Evolutionary conservation across 2,888 invertebrate species (phyloP).

Genomic region (Tillus elongatus): DNA sequence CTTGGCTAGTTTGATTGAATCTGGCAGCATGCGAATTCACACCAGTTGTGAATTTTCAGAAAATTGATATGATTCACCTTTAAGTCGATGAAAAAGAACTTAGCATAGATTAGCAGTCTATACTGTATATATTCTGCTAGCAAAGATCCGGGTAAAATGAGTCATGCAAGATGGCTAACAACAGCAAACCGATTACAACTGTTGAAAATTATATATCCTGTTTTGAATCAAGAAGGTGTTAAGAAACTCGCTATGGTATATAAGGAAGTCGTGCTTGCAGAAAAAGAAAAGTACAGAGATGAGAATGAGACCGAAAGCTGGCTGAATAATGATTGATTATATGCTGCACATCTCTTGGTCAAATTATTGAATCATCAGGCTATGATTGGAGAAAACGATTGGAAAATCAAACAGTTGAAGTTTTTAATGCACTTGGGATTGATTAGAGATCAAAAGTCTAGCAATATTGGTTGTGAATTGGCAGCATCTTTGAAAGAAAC

Average conservation of each 20-base stretch:
- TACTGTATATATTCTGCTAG: too few relatives aligned
- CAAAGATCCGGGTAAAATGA: too few relatives aligned
- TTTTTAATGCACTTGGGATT: constrained; percentile 57
- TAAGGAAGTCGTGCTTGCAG: constrained; percentile 51
- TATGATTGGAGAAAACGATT: constrained; percentile 48
- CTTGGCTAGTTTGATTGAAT: too few relatives aligned
- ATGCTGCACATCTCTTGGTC: constrained; percentile 52
- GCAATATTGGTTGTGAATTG: constrained; percentile 50
- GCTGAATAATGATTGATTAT: constrained; percentile 60
- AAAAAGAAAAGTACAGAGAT: constrained; percentile 41
- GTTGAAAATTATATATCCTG: too few relatives aligned
- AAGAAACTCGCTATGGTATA: constrained; percentile 55
- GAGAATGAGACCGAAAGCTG: constrained; percentile 43
- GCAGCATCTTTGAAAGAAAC: constrained; percentile 57
- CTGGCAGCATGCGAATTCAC: too few relatives aligned
- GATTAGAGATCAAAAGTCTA: constrained; percentile 49
- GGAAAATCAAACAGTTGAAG: constrained; percentile 57
- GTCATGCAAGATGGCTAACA: too few relatives aligned
- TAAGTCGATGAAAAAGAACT: too few relatives aligned
- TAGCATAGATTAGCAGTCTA: too few relatives aligned
- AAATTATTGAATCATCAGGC: constrained; percentile 39
- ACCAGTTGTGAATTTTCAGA: too few relatives aligned
- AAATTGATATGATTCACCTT: too few relatives aligned
- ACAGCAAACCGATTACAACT: too few relatives aligned
- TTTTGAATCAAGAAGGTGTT: constrained; percentile 51